Base-by-base conservation (phyloP, 1,140 invertebrate genomes). In the Ceratosolen solmsi region DNA sequence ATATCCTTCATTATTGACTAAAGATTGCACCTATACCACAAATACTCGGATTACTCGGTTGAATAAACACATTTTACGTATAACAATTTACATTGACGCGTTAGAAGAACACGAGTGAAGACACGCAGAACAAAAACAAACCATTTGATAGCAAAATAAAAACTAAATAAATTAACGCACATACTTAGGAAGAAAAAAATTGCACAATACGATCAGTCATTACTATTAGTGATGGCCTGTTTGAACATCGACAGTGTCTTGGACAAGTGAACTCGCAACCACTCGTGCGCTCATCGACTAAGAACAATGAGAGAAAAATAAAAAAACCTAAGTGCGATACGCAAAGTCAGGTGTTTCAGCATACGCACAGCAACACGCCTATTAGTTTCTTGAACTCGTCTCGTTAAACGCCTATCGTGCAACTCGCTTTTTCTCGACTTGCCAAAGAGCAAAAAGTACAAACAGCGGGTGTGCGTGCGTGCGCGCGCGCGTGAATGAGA, bases 321-420 rank as follows among this genome's bases (percentile, higher is more conserved):
- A 9, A 41, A 17, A 54, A 54, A 8, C 20, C 20, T 5, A 54
- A 15, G 2, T 3, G 9, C 9, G 51, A 41, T n/a, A 27, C 41
- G 36, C 73, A 79, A 77, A 58, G 75, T 58, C 75, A 77, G 73
- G 30, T 60, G 73, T 60, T 36, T 0, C 27, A 5, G 0, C 2
- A 2, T 2, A 46, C 38, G 38, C 20, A 27, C 51, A 27, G 36
- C 75, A 33, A 38, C 75, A 25, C 38, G 27, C 65, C 65, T 27
- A 15, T 71, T 54, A 22, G 77, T 71, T 79, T 79, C 77, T 71
- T 41, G 65, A 79, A 71, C 63, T 68, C 60, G 8, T 30, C 41
- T 3, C 41, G 33, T 22, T 54, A 54, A 54, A 54, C 51, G 20
- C 51, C 20, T 22, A 17, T 17, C 51, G 9, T 22, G 51, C 51